Evolutionary conservation across 2,888 invertebrate genomes (phyloP).

Genomic region (Netelia melanura): DNA sequence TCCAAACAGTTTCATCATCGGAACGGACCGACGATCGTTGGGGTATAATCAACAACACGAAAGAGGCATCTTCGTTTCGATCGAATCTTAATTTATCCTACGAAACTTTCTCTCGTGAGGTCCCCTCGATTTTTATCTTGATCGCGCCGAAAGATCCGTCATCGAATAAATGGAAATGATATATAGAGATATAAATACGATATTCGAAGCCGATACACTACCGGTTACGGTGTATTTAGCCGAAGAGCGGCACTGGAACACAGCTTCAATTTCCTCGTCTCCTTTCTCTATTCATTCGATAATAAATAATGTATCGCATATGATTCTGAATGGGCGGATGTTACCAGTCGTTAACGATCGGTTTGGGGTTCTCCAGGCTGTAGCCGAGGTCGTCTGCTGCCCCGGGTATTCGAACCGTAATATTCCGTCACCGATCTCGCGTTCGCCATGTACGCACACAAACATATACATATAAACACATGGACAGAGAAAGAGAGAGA

Average conservation of each 20-base stretch:
- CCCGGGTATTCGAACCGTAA: conserved; percentile 27
- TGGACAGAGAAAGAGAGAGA: background rate
- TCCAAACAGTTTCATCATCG: too few relatives aligned
- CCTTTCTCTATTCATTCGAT: conserved; percentile 10
- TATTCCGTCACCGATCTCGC: conserved; percentile 17
- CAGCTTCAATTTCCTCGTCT: conserved; percentile 17
- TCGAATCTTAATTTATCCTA: background rate
- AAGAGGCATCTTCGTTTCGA: background rate
- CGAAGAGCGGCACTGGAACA: background rate
- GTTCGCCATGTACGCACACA: conserved; percentile 6
- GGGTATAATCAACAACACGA: background rate
- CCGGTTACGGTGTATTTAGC: background rate
- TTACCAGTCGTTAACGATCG: conserved; percentile 56
- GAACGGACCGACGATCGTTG: background rate
- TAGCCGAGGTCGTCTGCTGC: conserved; percentile 7
- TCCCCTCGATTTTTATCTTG: conserved; percentile 6
- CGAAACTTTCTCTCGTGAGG: background rate
- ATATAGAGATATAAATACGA: conserved; percentile 22
- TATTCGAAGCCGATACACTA: background rate
- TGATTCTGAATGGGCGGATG: conserved; percentile 42
- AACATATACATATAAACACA: background rate
- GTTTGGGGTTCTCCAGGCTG: conserved; percentile 37
- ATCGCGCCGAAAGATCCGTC: background rate
- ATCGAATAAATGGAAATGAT: background rate
- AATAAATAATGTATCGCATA: conserved; percentile 55